Evolutionary conservation across 2,113 vertebrate species (phyloP).

Genomic region (Miniopterus natalensis): DNA sequence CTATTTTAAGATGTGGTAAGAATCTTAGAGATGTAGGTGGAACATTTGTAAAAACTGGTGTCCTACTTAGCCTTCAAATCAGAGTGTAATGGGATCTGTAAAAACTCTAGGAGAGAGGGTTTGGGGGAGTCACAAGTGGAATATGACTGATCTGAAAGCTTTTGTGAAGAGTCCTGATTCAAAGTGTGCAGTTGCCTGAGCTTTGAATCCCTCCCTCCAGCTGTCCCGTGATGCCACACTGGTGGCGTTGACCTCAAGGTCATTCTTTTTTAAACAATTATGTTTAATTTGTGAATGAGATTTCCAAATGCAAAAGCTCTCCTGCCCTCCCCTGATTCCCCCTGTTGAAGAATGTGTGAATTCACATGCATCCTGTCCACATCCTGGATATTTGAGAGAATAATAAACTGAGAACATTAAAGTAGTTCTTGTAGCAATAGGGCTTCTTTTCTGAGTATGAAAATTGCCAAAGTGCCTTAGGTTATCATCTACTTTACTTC

Average conservation of each 20-base stretch:
- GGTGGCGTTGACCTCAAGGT: constrained; percentile 64
- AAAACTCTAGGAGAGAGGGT: background rate
- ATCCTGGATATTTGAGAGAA: constrained; percentile 49
- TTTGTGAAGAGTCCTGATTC: constrained; percentile 71
- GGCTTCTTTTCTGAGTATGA: background rate
- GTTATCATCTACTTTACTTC: constrained; percentile 68
- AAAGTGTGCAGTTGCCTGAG: constrained; percentile 62
- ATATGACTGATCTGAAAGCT: constrained; percentile 68
- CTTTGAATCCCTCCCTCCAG: constrained; percentile 72
- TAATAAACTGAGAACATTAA: constrained; percentile 65
- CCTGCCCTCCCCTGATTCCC: constrained; percentile 7
- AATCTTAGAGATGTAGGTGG: constrained; percentile 13
- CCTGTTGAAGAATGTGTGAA: constrained; percentile 68
- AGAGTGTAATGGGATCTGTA: constrained; percentile 63
- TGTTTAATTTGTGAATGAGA: constrained; percentile 80
- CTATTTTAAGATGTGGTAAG: constrained; percentile 31
- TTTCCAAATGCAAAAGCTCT: constrained; percentile 70
- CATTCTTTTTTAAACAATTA: constrained; percentile 75
- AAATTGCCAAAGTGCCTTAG: constrained; percentile 55
- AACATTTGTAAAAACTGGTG: constrained; percentile 38
- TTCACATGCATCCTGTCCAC: constrained; percentile 43
- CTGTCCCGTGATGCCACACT: background rate
- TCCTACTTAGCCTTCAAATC: constrained; percentile 34
- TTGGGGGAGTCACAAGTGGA: constrained; percentile 21
- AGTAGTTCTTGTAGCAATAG: background rate